These are phyloP conservation scores for Periparus ater DNA, from an alignment of 2,797 vertebrate genomes.

Conservation along the genomic window DNA sequence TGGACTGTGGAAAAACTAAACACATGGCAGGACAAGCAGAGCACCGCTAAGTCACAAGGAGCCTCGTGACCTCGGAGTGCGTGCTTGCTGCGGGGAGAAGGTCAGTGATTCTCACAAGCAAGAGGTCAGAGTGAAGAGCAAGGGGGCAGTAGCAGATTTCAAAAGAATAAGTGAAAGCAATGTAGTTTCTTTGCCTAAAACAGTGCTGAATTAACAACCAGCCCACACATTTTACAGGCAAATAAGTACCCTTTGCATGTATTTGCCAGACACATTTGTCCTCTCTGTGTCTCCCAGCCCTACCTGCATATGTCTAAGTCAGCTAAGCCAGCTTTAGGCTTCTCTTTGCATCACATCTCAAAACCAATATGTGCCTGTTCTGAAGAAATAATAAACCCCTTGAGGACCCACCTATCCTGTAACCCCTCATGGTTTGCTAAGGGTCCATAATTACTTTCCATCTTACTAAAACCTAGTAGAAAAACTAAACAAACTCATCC, in stretches of 20 bases:
- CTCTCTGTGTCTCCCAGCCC: not conserved
- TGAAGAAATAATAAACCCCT: not conserved
- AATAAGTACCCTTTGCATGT: not conserved
- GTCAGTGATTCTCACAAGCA: not conserved
- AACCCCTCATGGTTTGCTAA: not conserved
- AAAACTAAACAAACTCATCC: not conserved
- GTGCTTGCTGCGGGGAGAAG: not conserved
- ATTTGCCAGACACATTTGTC: not conserved
- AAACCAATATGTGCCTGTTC: not conserved
- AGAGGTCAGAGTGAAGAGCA: not conserved
- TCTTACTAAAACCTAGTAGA: not conserved
- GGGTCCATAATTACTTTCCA: not conserved
- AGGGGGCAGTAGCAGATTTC: not conserved
- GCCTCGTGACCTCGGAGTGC: not conserved
- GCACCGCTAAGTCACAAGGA: not conserved
- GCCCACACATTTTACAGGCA: not conserved
- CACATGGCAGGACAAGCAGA: not conserved
- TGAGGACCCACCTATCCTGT: not conserved
- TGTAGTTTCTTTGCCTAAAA: not conserved
- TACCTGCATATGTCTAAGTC: not conserved
- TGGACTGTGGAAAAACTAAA: not conserved
- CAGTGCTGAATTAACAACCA: not conserved
- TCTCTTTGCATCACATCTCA: not conserved
- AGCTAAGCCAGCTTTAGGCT: not conserved
- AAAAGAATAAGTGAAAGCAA: not conserved